Conservation (phyloP, 64 coral and sea anemone genomes). For the Trachythela sp. region DNA sequence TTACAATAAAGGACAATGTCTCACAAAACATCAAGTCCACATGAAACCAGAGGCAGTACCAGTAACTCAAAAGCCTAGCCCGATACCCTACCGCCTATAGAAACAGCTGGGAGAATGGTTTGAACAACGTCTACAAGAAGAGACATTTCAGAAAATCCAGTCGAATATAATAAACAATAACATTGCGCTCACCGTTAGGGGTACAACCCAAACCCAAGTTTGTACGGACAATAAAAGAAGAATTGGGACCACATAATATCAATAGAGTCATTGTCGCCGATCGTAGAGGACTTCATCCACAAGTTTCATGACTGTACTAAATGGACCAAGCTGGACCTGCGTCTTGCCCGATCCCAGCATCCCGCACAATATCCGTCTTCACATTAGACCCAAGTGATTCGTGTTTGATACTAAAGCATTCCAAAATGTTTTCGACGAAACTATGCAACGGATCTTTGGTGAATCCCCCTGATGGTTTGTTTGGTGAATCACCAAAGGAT, state of each 20-base stretch:
- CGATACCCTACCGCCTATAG: neutral
- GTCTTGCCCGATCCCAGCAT: neutral
- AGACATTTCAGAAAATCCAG: neutral
- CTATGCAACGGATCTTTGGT: neutral
- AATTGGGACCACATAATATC: neutral
- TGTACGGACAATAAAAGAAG: neutral
- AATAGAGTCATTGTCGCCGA: neutral
- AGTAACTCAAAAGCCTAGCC: neutral
- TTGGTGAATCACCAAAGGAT: constrained; percentile 21
- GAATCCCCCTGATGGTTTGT: neutral
- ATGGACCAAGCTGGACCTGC: neutral
- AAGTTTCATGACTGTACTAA: neutral
- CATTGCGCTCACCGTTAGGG: neutral
- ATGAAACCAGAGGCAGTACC: neutral
- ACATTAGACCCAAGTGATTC: neutral
- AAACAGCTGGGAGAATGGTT: neutral
- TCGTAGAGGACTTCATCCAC: neutral
- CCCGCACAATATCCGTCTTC: neutral
- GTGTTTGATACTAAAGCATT: neutral
- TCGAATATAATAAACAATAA: neutral
- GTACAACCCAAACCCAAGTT: neutral
- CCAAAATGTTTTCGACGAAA: neutral
- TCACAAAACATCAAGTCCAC: neutral
- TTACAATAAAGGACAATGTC: neutral
- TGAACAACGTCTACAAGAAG: neutral